These are phyloP conservation scores for Plumapathes pennacea DNA, from an alignment of 92 coral and sea anemone species.

Conservation along the genomic window DNA sequence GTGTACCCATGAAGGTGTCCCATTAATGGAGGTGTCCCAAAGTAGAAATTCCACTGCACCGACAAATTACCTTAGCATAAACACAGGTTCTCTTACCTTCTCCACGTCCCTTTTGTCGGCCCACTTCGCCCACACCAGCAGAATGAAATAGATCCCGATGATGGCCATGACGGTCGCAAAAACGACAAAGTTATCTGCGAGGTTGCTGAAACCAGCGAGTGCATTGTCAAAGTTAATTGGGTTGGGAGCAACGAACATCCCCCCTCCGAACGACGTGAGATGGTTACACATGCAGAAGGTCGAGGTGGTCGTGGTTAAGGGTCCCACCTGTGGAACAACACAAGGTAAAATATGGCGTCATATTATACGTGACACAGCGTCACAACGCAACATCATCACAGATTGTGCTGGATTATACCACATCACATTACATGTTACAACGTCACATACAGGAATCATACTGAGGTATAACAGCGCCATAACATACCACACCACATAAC, in stretches of 20 bases:
- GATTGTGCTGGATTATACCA: no score
- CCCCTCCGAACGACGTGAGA: slow-evolving; percentile 88
- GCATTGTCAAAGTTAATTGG: slow-evolving; percentile 79
- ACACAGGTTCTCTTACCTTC: slow-evolving; percentile 68
- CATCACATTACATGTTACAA: no score
- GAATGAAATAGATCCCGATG: slow-evolving; percentile 71
- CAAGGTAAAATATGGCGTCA: no score
- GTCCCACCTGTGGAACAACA: slow-evolving; percentile 25
- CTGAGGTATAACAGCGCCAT: no score
- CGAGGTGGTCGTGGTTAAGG: slow-evolving; percentile 31
- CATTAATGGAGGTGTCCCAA: no score
- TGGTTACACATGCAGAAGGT: slow-evolving; percentile 73
- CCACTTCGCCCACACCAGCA: slow-evolving; percentile 78
- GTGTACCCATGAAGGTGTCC: no score
- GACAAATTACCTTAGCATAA: no score
- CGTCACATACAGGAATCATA: no score
- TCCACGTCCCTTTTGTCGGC: slow-evolving; percentile 66
- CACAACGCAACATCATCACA: no score
- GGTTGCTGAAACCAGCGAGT: slow-evolving; percentile 64
- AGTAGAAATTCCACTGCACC: no score
- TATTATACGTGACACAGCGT: no score
- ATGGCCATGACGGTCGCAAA: slow-evolving; percentile 81
- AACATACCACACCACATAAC: no score
- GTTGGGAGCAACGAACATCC: slow-evolving; percentile 91
- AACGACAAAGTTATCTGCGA: slow-evolving; percentile 71